Conservation (phyloP, 92 coral and sea anemone genomes). For the Actinostola sp. region DNA sequence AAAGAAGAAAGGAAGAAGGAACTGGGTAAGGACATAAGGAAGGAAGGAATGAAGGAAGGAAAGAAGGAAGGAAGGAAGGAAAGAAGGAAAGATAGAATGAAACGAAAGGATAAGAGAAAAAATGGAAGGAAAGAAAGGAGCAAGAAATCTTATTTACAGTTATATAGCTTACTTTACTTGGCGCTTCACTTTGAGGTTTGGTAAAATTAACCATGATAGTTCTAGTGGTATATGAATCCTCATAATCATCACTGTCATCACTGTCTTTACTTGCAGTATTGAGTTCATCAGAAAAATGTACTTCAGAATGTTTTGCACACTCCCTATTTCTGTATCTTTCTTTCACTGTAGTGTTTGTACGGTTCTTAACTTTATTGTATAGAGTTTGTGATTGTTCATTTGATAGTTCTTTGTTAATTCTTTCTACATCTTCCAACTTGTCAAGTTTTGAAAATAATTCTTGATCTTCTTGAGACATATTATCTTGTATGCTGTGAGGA, state of each 20-base stretch:
- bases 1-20: too few relatives aligned
- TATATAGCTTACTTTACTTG: not conserved
- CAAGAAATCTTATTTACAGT: not conserved
- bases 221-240: not conserved
- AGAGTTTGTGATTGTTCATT: slow-evolving; percentile 5
- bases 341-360: not conserved
- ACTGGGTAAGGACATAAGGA: too few relatives aligned
- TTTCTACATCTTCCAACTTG: slow-evolving; percentile 71
- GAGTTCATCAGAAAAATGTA: slow-evolving; percentile 12
- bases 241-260: slow-evolving; percentile 28
- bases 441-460: slow-evolving; percentile 89
- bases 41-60: too few relatives aligned
- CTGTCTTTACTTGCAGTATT: slow-evolving; percentile 7
- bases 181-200: not conserved
- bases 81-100: not conserved
- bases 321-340: slow-evolving; percentile 9
- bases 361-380: not conserved
- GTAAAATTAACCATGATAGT: slow-evolving; percentile 30
- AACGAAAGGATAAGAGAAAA: not conserved
- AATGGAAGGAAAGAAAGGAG: not conserved
- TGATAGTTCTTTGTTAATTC: slow-evolving; percentile 65
- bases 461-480: slow-evolving; percentile 50
- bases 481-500: not conserved
- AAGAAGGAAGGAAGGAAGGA: slow-evolving; percentile 13
- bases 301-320: slow-evolving; percentile 20